Conservation (phyloP, 2,888 invertebrate genomes). For the Drosophila mercatorum region DNA sequence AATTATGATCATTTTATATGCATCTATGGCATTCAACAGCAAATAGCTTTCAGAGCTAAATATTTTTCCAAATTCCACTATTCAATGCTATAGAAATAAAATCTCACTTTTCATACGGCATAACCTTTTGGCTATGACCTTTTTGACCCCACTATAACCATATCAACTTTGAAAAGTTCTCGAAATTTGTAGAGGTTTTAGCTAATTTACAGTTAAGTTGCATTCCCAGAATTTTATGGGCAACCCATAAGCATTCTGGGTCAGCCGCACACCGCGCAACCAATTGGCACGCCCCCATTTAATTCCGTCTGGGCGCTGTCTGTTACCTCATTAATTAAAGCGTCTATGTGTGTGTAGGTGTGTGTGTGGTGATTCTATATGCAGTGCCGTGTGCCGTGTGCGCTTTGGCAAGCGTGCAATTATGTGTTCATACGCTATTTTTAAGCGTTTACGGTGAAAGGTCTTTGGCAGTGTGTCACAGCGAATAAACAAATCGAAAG, state of each 20-base stretch:
- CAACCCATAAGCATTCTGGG: conserved; percentile 39
- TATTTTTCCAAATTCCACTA: neutral
- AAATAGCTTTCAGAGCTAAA: neutral
- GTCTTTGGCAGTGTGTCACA: conserved; percentile 50
- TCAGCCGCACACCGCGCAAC: conserved; percentile 8
- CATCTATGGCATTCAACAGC: too few relatives aligned
- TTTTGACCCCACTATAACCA: neutral
- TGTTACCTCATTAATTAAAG: conserved; percentile 61
- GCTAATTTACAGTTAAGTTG: neutral
- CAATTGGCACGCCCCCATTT: conserved; percentile 51
- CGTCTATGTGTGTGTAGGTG: neutral
- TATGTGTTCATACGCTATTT: conserved; percentile 42
- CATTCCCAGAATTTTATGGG: conserved; percentile 15
- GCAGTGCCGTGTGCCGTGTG: conserved; percentile 7
- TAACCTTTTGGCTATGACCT: neutral
- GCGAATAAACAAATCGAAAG: conserved; percentile 8
- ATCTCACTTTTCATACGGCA: neutral
- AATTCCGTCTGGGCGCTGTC: conserved; percentile 51
- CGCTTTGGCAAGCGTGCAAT: conserved; percentile 38
- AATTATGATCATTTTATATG: too few relatives aligned
- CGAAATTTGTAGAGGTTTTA: neutral
- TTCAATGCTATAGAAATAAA: neutral
- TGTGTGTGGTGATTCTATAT: conserved; percentile 2
- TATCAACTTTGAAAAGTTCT: neutral
- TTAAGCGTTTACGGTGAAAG: conserved; percentile 45